A percentile compares a stretch with the other conserved stretches of the same genome.
phyloP scores from a whole-genome alignment of 2,113 vertebrate genomes.

The Hippocampus zosterae region DNA sequence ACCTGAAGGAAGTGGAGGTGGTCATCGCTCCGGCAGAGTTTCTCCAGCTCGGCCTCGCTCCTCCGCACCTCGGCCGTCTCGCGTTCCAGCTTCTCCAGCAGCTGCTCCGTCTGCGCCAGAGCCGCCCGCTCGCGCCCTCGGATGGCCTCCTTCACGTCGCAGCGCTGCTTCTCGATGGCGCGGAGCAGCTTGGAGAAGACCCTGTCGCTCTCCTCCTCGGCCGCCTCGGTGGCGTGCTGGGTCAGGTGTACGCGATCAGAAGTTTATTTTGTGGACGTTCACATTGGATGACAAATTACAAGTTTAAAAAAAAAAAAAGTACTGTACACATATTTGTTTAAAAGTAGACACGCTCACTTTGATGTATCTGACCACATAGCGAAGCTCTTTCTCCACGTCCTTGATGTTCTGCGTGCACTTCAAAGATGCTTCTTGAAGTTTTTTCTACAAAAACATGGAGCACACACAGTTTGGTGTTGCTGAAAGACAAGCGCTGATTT shows the following conservation, averaged over 20 bases:
- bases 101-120: slow-evolving; percentile 58
- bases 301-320: too few relatives aligned
- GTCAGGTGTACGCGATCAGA: too few relatives aligned
- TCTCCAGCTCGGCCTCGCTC: slow-evolving; percentile 46
- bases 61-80: slow-evolving; percentile 53
- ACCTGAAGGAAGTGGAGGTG: slow-evolving; percentile 73
- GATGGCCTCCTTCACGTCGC: slow-evolving; percentile 65
- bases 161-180: slow-evolving; percentile 64
- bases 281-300: neutral
- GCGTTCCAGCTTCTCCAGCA: slow-evolving; percentile 62
- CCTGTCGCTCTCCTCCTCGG: slow-evolving; percentile 69
- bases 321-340: neutral
- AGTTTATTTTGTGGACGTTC: too few relatives aligned
- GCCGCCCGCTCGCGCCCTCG: slow-evolving; percentile 57
- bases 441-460: slow-evolving; percentile 58
- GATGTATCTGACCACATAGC: slow-evolving; percentile 60
- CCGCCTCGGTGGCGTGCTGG: slow-evolving; percentile 67
- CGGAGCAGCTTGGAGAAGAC: slow-evolving; percentile 68
- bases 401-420: slow-evolving; percentile 63
- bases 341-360: slow-evolving; percentile 55
- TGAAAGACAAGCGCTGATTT: neutral
- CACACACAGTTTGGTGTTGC: neutral
- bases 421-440: slow-evolving; percentile 58
- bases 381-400: slow-evolving; percentile 67
- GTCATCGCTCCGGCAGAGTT: slow-evolving; percentile 61